These are phyloP conservation scores for Genyomyrus donnyi DNA, from an alignment of 2,113 vertebrate genomes.

Conservation along the genomic window DNA sequence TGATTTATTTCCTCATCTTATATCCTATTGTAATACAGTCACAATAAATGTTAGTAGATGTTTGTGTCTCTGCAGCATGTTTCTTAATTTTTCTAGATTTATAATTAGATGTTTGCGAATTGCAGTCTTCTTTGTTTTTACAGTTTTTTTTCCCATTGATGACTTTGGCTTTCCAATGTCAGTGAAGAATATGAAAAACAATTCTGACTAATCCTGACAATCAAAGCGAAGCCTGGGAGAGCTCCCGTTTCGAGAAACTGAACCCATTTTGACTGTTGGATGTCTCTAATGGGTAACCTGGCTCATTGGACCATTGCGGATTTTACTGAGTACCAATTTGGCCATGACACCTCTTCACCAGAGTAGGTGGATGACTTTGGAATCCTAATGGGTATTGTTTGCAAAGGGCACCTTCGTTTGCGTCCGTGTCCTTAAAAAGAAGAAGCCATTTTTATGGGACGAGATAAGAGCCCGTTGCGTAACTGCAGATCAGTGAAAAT, in stretches of 20 bases:
- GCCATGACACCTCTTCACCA: slow-evolving; percentile 14
- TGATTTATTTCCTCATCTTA: not conserved
- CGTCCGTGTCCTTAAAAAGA: slow-evolving; percentile 24
- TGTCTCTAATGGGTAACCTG: slow-evolving; percentile 30
- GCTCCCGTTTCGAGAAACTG: slow-evolving; percentile 12
- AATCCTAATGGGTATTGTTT: slow-evolving; percentile 43
- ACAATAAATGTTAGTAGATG: not conserved
- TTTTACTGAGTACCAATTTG: slow-evolving; percentile 21
- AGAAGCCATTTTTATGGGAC: slow-evolving; percentile 32
- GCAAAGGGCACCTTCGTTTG: slow-evolving; percentile 50
- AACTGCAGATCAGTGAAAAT: slow-evolving; percentile 28
- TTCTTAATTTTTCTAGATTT: not conserved
- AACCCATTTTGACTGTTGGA: slow-evolving; percentile 31
- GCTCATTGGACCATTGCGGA: slow-evolving; percentile 26
- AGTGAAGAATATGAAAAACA: not conserved
- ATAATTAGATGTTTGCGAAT: not conserved
- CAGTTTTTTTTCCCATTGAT: not conserved
- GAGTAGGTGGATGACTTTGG: slow-evolving; percentile 33
- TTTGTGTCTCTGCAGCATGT: not conserved
- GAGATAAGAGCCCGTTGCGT: not conserved
- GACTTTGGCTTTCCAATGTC: not conserved
- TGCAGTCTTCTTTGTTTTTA: not conserved
- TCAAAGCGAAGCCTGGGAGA: not conserved
- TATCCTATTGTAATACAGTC: not conserved
- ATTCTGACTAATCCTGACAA: not conserved